These are phyloP conservation scores for Xyrauchen texanus DNA, from an alignment of 2,113 vertebrate genomes.

Conservation along the genomic window DNA sequence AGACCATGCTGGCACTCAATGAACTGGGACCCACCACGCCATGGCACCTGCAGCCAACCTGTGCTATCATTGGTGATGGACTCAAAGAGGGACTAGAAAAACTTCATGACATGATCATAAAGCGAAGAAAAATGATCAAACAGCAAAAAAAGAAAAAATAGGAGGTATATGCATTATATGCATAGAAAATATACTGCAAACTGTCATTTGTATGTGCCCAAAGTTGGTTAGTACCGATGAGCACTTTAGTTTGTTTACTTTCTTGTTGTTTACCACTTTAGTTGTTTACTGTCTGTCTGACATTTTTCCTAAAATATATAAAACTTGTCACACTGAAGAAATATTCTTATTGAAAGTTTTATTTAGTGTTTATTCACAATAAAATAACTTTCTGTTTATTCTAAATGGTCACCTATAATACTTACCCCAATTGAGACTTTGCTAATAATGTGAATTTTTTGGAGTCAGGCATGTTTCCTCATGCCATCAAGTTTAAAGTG, in stretches of 20 bases:
- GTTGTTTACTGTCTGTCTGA: constrained; percentile 19
- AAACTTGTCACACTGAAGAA: constrained; percentile 4
- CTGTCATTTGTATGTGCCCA: constrained; percentile 8
- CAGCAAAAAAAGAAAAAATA: constrained; percentile 91
- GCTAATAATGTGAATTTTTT: not conserved
- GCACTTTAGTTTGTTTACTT: constrained; percentile 20
- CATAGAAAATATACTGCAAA: not conserved
- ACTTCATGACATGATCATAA: constrained; percentile 92
- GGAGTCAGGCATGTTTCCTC: not conserved
- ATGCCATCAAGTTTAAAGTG: too few species aligned
- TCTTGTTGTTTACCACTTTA: constrained; percentile 7
- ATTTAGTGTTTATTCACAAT: constrained; percentile 2
- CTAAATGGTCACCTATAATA: not conserved
- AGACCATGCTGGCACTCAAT: constrained; percentile 87
- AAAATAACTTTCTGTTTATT: constrained; percentile 19
- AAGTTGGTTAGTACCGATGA: constrained; percentile 63
- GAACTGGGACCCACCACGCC: constrained; percentile 88
- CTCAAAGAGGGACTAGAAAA: constrained; percentile 90
- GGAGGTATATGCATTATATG: not conserved
- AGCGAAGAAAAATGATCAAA: constrained; percentile 85
- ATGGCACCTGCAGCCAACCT: constrained; percentile 94
- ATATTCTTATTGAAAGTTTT: not conserved
- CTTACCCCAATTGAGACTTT: not conserved
- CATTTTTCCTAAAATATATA: not conserved
- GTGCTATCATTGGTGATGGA: constrained; percentile 96